Evolutionary conservation across 2,797 vertebrate genomes (phyloP).

Genomic region (Podarcis siculus): DNA sequence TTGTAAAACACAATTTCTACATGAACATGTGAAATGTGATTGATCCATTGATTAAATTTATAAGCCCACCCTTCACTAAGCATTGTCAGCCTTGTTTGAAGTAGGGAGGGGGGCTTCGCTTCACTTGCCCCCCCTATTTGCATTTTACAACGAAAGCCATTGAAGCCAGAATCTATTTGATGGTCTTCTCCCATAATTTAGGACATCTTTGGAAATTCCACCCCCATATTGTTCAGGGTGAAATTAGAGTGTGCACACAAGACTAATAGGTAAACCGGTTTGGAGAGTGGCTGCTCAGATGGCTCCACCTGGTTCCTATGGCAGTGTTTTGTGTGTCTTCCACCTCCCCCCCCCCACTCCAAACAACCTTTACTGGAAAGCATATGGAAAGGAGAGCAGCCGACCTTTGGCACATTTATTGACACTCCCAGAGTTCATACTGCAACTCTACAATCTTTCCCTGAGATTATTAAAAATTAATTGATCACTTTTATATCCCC

Average conservation of each 20-base stretch:
- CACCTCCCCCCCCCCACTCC: too few relatives aligned
- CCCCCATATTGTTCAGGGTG: not conserved
- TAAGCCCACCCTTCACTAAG: too few relatives aligned
- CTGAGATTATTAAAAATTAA: constrained; percentile 86
- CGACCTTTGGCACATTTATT: constrained; percentile 87
- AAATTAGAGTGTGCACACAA: not conserved
- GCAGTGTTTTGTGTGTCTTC: not conserved
- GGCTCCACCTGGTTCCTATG: not conserved
- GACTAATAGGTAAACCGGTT: not conserved
- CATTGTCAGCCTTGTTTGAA: not conserved
- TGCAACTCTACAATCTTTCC: constrained; percentile 80
- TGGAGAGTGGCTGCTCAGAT: not conserved
- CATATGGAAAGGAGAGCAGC: constrained; percentile 15
- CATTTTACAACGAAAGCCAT: not conserved
- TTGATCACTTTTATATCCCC: constrained; percentile 84
- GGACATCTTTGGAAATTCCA: not conserved
- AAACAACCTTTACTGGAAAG: constrained; percentile 26
- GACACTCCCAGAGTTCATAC: constrained; percentile 93
- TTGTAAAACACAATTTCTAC: not conserved
- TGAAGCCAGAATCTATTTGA: not conserved
- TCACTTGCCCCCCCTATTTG: fast-evolving
- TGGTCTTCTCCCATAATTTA: not conserved
- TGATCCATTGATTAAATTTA: too few relatives aligned
- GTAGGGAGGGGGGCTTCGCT: not conserved
- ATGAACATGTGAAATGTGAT: not conserved